Evolutionary conservation across 1,140 invertebrate species (phyloP).

Genomic region (Thaumatotibia leucotreta): DNA sequence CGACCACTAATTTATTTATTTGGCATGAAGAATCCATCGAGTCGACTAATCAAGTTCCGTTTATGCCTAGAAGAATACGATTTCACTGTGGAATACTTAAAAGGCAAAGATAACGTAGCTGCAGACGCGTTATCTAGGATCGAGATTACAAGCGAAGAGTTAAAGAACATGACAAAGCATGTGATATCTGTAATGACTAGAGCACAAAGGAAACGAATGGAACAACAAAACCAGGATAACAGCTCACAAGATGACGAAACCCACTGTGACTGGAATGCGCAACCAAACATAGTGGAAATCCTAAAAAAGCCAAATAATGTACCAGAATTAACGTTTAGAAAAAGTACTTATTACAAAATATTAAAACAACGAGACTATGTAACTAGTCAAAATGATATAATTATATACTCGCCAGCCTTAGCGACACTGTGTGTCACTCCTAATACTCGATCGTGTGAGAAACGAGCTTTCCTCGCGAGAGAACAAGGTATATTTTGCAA

Average conservation of each 20-base stretch:
- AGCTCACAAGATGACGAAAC: neutral
- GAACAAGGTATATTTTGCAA: neutral
- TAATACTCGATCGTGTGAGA: neutral
- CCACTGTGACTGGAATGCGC: neutral
- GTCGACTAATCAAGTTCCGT: constrained; percentile 16
- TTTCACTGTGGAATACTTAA: constrained; percentile 23
- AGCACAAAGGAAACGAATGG: neutral
- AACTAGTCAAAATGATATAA: neutral
- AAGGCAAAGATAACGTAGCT: constrained; percentile 24
- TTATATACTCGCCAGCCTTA: neutral
- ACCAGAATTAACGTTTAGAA: neutral
- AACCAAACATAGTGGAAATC: neutral
- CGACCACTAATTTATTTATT: neutral
- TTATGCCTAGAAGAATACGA: constrained; percentile 19
- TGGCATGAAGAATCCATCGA: neutral
- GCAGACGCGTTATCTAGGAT: constrained; percentile 25
- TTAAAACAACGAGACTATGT: neutral
- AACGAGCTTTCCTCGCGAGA: neutral
- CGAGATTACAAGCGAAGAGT: constrained; percentile 13
- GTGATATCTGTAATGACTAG: neutral
- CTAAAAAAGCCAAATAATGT: neutral
- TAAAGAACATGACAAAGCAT: constrained; percentile 23
- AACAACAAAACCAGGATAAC: neutral
- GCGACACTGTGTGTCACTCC: neutral
- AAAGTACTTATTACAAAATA: neutral